A percentile compares a stretch with the other conserved stretches of the same genome.
phyloP scores from a whole-genome alignment of 2,113 vertebrate genomes.

The Pavo muticus region DNA sequence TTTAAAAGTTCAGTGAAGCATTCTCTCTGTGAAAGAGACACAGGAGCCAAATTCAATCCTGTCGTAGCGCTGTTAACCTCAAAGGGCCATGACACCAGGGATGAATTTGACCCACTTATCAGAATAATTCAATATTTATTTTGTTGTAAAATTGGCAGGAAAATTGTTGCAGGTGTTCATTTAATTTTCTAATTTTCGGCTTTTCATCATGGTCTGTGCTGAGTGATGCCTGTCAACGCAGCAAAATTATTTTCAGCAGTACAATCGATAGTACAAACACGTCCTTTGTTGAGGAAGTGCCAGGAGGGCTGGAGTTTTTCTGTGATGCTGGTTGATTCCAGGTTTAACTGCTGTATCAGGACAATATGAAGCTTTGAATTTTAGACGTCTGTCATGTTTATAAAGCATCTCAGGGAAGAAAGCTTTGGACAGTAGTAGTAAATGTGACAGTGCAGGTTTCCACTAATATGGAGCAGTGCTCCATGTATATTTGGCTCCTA shows the following conservation, averaged over 20 bases:
- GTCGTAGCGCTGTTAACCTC: background rate
- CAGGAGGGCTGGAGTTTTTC: constrained; percentile 40
- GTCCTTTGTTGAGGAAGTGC: constrained; percentile 70
- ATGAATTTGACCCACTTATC: constrained; percentile 68
- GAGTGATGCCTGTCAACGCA: constrained; percentile 76
- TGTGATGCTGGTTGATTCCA: constrained; percentile 34
- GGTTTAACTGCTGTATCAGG: background rate
- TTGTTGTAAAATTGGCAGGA: constrained; percentile 64
- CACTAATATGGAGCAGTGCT: background rate
- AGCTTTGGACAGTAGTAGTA: background rate
- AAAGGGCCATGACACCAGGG: constrained; percentile 36
- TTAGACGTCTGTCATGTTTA: background rate
- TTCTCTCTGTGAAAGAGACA: constrained; percentile 27
- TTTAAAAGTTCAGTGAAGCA: constrained; percentile 29
- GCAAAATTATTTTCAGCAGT: constrained; percentile 70
- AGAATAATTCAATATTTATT: constrained; percentile 69
- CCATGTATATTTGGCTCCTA: background rate
- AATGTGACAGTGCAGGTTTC: background rate
- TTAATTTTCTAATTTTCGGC: constrained; percentile 67
- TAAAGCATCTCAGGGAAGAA: background rate
- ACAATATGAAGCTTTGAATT: background rate
- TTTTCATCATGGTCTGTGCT: constrained; percentile 64
- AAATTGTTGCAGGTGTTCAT: constrained; percentile 72
- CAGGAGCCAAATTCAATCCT: constrained; percentile 34
- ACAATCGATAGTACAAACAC: constrained; percentile 63